phyloP scores from a whole-genome alignment of 2,888 invertebrate genomes.

The Lasioglossum morio region DNA sequence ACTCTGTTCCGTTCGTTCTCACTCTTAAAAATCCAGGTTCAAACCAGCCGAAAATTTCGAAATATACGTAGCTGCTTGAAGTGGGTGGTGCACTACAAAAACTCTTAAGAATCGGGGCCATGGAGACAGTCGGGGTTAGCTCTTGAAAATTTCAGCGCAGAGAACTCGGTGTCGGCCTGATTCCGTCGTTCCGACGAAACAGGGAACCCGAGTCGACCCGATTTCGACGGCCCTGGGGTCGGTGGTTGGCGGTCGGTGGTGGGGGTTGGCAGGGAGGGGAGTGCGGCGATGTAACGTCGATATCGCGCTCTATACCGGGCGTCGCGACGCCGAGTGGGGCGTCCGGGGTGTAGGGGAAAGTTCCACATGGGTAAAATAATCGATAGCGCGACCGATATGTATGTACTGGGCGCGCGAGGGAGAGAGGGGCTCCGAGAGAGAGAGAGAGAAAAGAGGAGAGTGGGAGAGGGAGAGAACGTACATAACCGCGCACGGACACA shows the following conservation, averaged over 20 bases:
- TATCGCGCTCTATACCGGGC: conserved; percentile 83
- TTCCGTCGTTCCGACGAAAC: neutral
- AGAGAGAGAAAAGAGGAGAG: neutral
- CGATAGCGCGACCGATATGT: conserved; percentile 84
- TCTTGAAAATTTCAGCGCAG: neutral
- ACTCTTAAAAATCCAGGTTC: neutral
- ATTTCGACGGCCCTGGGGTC: conserved; percentile 64
- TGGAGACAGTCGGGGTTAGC: neutral
- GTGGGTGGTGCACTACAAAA: neutral
- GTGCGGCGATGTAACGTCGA: conserved; percentile 83
- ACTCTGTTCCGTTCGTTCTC: neutral
- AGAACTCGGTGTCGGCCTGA: neutral
- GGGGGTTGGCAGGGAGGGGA: conserved; percentile 50
- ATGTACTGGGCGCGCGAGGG: conserved; percentile 59
- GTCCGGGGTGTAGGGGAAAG: conserved; percentile 78
- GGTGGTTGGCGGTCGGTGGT: conserved; percentile 35
- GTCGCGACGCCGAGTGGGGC: conserved; percentile 78
- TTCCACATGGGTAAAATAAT: conserved; percentile 84
- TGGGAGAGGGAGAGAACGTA: conserved; percentile 22
- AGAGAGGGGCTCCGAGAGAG: neutral
- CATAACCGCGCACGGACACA: conserved; percentile 35
- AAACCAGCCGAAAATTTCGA: neutral
- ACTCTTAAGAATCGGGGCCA: neutral
- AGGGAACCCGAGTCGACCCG: conserved; percentile 19
- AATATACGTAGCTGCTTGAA: neutral